These are phyloP conservation scores for Tiliacea citrago DNA, from an alignment of 2,888 invertebrate genomes.

Conservation along the genomic window DNA sequence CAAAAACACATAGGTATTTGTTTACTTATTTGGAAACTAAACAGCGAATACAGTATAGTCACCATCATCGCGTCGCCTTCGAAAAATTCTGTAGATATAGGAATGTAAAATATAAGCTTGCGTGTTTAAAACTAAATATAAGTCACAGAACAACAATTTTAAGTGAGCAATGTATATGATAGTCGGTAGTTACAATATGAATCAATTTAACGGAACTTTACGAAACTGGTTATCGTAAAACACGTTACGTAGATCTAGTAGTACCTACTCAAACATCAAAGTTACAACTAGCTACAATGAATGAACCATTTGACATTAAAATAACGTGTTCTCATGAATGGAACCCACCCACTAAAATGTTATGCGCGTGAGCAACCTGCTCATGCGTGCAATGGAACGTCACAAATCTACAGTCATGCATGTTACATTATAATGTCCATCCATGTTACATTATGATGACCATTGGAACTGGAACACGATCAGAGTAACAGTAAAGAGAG, in stretches of 20 bases:
- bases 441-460: background rate
- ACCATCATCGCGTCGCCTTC: too few relatives aligned
- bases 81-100: too few relatives aligned
- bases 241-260: background rate
- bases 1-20: too few relatives aligned
- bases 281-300: constrained; percentile 27
- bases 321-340: constrained; percentile 57
- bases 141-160: too few relatives aligned
- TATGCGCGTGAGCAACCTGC: constrained; percentile 39
- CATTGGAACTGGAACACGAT: background rate
- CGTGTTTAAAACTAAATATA: too few relatives aligned
- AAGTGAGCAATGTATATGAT: too few relatives aligned
- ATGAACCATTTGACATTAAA: constrained; percentile 52
- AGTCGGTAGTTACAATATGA: background rate
- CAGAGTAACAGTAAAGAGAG: too few relatives aligned
- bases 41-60: too few relatives aligned
- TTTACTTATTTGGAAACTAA: too few relatives aligned
- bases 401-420: constrained; percentile 14
- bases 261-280: background rate
- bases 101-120: too few relatives aligned
- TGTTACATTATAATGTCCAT: constrained; percentile 1
- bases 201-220: too few relatives aligned
- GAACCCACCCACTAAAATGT: constrained; percentile 37
- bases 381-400: constrained; percentile 30
- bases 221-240: constrained; percentile 10